phyloP scores from a whole-genome alignment of 1,140 invertebrate genomes.

The Ganaspis sp. region DNA sequence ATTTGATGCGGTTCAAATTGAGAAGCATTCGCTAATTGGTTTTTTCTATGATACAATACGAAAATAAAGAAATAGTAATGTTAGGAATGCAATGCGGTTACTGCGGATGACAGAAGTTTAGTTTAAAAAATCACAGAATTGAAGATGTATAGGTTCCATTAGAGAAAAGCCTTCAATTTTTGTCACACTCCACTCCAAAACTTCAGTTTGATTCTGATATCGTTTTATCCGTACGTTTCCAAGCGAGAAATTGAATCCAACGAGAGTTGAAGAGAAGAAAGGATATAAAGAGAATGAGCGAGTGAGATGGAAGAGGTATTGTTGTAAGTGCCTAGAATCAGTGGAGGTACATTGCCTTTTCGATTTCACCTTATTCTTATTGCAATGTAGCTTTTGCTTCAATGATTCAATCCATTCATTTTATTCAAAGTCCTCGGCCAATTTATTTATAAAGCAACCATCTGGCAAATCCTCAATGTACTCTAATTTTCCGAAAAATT shows the following conservation, averaged over 20 bases:
- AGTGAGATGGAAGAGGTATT: background rate
- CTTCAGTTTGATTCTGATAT: slow-evolving; percentile 6
- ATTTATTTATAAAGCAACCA: background rate
- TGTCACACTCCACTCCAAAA: background rate
- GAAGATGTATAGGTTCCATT: background rate
- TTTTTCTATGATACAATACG: too few species aligned
- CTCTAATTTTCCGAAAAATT: background rate
- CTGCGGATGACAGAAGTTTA: background rate
- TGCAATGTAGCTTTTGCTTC: background rate
- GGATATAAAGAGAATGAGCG: slow-evolving; percentile 3
- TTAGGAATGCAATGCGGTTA: background rate
- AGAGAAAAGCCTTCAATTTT: background rate
- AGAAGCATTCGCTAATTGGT: too few species aligned
- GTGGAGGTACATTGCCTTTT: background rate
- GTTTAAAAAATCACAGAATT: background rate
- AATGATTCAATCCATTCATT: slow-evolving; percentile 14
- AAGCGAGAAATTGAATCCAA: slow-evolving; percentile 21
- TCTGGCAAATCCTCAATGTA: background rate
- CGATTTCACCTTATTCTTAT: background rate
- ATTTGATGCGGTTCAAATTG: too few species aligned
- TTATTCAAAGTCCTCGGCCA: background rate
- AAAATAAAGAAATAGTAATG: background rate
- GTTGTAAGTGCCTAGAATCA: background rate
- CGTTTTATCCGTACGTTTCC: slow-evolving; percentile 19
- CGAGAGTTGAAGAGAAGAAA: slow-evolving; percentile 5